Conservation (phyloP, 2,888 invertebrate species). For the Platypus cylindrus region DNA sequence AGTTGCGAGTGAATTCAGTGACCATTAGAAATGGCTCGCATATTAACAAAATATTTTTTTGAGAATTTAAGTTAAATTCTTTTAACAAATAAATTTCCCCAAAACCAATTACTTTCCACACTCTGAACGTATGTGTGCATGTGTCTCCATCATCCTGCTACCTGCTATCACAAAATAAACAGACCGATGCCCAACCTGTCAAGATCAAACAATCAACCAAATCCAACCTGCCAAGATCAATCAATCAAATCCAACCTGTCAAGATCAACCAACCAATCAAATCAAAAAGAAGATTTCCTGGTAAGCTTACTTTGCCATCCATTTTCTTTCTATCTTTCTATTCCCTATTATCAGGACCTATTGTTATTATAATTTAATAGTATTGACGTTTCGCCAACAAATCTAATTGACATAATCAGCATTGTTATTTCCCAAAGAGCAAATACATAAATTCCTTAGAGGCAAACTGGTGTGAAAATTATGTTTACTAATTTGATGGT, state of each 20-base stretch:
- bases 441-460: too few relatives aligned
- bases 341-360: conserved; percentile 17
- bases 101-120: conserved; percentile 6
- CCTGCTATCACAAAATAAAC: conserved; percentile 32
- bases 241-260: conserved; percentile 15
- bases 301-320: conserved; percentile 35
- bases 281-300: conserved; percentile 29
- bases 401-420: too few relatives aligned
- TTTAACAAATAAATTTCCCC: not conserved
- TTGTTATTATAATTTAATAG: not conserved
- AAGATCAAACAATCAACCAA: conserved; percentile 12
- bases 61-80: too few relatives aligned
- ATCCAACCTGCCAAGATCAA: conserved; percentile 17
- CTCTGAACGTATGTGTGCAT: conserved; percentile 25
- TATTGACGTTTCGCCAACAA: not conserved
- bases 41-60: too few relatives aligned
- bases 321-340: conserved; percentile 25
- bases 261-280: conserved; percentile 18
- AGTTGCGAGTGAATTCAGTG: too few relatives aligned
- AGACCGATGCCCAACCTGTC: conserved; percentile 28
- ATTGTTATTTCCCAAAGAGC: too few relatives aligned
- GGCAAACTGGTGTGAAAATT: too few relatives aligned
- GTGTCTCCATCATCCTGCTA: conserved; percentile 17
- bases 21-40: too few relatives aligned
- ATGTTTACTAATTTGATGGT: not conserved